These are phyloP conservation scores for Clamator glandarius DNA, from an alignment of 2,797 vertebrate species.

Conservation along the genomic window DNA sequence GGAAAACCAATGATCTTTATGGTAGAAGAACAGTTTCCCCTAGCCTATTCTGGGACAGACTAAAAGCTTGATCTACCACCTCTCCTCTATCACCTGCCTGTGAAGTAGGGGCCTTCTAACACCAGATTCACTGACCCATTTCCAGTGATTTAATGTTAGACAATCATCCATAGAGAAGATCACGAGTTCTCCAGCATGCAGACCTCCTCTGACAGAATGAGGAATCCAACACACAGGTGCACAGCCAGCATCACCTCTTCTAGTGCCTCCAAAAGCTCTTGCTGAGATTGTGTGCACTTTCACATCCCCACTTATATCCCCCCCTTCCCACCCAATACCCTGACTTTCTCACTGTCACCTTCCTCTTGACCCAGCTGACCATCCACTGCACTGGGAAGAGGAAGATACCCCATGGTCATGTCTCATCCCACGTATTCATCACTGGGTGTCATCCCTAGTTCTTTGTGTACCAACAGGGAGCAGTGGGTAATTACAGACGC, in stretches of 20 bases:
- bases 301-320: neutral
- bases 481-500: neutral
- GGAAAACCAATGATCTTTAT: neutral
- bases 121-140: neutral
- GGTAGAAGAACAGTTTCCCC: neutral
- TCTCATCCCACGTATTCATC: neutral
- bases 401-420: neutral
- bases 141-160: too few species aligned
- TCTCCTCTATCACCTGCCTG: neutral
- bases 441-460: fast-evolving
- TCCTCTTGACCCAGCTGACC: neutral
- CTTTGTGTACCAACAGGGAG: neutral
- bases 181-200: neutral
- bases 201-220: neutral
- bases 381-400: neutral
- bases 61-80: neutral
- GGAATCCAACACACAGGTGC: neutral
- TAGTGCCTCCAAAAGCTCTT: neutral
- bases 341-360: neutral
- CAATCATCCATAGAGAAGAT: neutral
- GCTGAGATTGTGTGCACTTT: neutral
- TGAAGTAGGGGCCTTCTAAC: neutral
- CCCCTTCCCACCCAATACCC: neutral
- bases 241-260: neutral
- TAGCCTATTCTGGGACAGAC: neutral